Base-by-base conservation (phyloP, 2,113 vertebrate species). In the Pogona vitticeps region DNA sequence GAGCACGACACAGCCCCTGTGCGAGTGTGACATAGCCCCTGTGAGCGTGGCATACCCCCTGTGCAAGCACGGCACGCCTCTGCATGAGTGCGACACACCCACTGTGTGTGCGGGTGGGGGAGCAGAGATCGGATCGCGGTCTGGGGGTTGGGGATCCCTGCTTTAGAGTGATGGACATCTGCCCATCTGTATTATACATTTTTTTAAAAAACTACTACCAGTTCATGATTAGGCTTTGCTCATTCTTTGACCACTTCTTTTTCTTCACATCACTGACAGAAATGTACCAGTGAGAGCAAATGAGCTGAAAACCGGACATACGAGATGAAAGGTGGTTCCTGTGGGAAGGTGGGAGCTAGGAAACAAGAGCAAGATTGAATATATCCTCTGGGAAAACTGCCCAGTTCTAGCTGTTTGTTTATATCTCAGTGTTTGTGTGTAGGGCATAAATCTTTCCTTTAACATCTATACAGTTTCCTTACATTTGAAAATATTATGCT, bases 401-500 rank as follows among this genome's bases (percentile, higher is more conserved):
- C n/a, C 78, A 28, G 26, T 80, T 76, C 75, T 76, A 88, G n/a
- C 18, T 86, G 42, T 36, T 88, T 68, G 59, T 83, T 20, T 76
- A 88, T 90, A 38, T 67, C 36, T 86, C 73, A 56, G 72, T 84
- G 12, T 58, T 15, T 68, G 58, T 52, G 88, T 40, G 40, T 2
- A 38, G 77, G 80, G 80, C 0, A 0, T 28, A 58, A 23, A 82
- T n/a, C 65, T 82, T 40, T 84, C 82, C 52, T 73, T 86, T 84
- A 63, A 36, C 67, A 82, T 40, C 31, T 0, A 0, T 67, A 15
- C 33, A 42, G 79, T 84, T 80, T 65, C 59, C 28, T 23, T 7
- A 33, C 40, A 23, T 40, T 9, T 9, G 73, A 76, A 46, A 46
- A 14, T 42, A n/a, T n/a, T n/a, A n/a, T n/a, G n/a, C n/a, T n/a